Conservation (phyloP, 2,113 vertebrate genomes). For the Mixornis gularis region DNA sequence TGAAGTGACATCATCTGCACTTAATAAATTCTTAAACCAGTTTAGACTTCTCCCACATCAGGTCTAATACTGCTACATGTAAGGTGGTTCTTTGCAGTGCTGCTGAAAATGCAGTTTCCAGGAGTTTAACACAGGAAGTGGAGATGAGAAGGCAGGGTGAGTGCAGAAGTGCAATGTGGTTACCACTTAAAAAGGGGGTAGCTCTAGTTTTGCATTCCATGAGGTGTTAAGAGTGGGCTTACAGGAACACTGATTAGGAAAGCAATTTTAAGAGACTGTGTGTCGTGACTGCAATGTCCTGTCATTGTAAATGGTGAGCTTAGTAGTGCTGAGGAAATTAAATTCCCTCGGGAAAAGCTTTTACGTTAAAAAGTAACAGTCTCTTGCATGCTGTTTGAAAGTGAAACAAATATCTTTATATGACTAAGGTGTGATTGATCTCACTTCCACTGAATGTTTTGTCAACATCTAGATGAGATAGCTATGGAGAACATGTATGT, state of each 20-base stretch:
- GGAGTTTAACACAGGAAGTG: neutral
- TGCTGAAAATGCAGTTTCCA: neutral
- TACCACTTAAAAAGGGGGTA: neutral
- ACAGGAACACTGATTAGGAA: neutral
- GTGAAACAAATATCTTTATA: neutral
- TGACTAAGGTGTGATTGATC: neutral
- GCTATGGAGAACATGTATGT: neutral
- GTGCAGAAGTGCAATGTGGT: neutral
- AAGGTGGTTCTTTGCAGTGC: neutral
- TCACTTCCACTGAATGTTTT: slow-evolving; percentile 1
- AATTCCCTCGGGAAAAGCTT: slow-evolving; percentile 7
- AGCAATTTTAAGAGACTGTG: neutral
- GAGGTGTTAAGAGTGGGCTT: neutral
- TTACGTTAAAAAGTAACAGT: neutral
- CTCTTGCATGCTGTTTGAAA: neutral
- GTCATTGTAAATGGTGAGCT: neutral
- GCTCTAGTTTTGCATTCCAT: neutral
- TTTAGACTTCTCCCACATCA: neutral
- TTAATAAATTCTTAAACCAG: neutral
- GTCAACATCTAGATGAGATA: neutral
- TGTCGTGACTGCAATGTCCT: slow-evolving; percentile 13
- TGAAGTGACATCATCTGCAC: neutral
- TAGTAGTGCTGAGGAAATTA: slow-evolving; percentile 5
- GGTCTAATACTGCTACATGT: neutral
- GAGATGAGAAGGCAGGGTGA: neutral